Evolutionary conservation across 2,113 vertebrate genomes (phyloP), one percentile per base, ranked within the genome.

Genomic region (Chaetodon trifascialis): DNA sequence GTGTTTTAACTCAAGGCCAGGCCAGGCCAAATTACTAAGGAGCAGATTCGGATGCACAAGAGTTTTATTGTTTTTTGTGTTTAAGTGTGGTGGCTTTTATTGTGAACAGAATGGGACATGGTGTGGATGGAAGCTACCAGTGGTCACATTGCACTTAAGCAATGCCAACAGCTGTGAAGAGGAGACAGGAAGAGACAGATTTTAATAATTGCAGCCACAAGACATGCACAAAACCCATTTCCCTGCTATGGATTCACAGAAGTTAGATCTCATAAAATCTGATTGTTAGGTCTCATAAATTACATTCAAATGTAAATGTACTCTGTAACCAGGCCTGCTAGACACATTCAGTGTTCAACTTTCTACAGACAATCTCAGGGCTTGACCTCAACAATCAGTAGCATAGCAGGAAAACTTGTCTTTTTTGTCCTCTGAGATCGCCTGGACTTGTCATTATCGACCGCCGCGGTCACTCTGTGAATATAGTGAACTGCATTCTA

Each of bases 381-480:
- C 70, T 81, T 68, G 65, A 73, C 14, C 71, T 63, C 72, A 7
- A 56, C 71, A 42, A 64, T 90, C 84, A 75, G 34, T 55, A 60
- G 51, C 44, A 10, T 4, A 59, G 65, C 73, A 82, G 77, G 76
- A 86, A 85, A 51, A 77, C 59, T 10, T 65, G 46, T 80, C 64
- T 83, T 63, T 76, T 42, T 73, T 46, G 44, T 89, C 79, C 54
- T 74, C 79, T 84, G 77, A 80, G 79, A 85, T 89, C 55, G 81
- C 72, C 89, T 86, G 88, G 89, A 83, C 80, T 92, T 88, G 86
- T 88, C 90, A 77, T 84, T 85, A 91, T 86, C 44, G 44, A 82
- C 81, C 69, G 60, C 64, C 68, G 75, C 52, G 65, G 80, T 73
- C 80, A 77, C 80, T 86, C 68, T 21, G 15, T 64, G 77, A 85